Evolutionary conservation across 2,797 vertebrate species (phyloP), one percentile per base, ranked within the genome.

Genomic region (Amphiprion clarkii): DNA sequence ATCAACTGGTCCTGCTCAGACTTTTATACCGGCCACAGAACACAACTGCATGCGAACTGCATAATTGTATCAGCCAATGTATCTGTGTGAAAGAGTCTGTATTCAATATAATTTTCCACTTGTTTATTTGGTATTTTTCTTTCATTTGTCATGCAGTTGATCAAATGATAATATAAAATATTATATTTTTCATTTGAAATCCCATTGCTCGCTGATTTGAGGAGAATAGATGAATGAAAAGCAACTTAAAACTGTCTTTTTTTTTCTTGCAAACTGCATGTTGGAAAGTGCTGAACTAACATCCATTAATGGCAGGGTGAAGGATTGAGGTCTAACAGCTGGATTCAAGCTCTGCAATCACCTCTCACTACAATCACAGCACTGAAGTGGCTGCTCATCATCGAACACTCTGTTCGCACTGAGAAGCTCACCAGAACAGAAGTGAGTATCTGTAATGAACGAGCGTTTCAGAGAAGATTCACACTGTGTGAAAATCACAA

Each of bases 261-360:
- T 4, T 2, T n/a, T n/a, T 49, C 21, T 21, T 8, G 17, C 48
- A 21, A 49, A 49, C 48, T 8, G 48, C 4, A 19, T 33, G 39
- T 6, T 23, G 27, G 9, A 40, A 46, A 27, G 17, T 40, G 23
- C 14, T 29, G 44, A 56, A 40, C 13, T 13, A 17, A 61, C 27
- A 57, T 53, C 19, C 44, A 60, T 40, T n/a, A 51, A 62, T 29
- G 12, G n/a, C 36, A 0, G 2, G 64, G 13, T 16, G 3, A 48
- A 48, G 14, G 25, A 60, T 0, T 23, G n/a, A 44, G 17, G 8
- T 56, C 19, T 5, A 40, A 56, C 40, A 16, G 58, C 56, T 74
- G 49, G 40, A 67, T 51, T 72, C 9, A 51, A 61, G 11, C 48
- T 27, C 23, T 70, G 57, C 76, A 65, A 16, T 64, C 44, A 63